These are phyloP conservation scores for Drosophila jambulina DNA, from an alignment of 1,140 invertebrate species.

Conservation along the genomic window DNA sequence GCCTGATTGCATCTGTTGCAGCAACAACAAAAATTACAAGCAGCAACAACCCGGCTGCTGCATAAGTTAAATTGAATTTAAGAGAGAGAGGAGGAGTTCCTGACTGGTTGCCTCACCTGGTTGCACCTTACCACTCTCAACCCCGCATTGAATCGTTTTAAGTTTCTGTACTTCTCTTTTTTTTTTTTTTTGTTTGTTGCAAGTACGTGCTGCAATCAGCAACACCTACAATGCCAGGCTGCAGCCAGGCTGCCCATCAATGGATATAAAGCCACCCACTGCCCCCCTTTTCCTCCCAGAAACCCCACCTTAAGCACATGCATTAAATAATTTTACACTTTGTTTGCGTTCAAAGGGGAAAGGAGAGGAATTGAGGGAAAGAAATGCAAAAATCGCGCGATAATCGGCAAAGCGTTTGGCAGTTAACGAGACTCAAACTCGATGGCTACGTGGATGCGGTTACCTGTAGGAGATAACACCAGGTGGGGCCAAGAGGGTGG, in stretches of 20 bases:
- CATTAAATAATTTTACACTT: conserved; percentile 84
- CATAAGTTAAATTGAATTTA: conserved; percentile 80
- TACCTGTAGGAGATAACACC: conserved; percentile 12
- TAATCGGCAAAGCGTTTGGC: conserved; percentile 77
- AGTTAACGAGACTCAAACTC: conserved; percentile 66
- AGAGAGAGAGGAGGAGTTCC: conserved; percentile 42
- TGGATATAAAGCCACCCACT: conserved; percentile 64
- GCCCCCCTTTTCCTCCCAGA: not conserved
- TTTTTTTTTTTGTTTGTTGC: conserved; percentile 29
- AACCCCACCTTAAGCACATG: conserved; percentile 49
- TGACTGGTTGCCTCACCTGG: conserved; percentile 55
- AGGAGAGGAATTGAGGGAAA: not conserved
- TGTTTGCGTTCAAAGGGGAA: conserved; percentile 57
- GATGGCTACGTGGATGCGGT: conserved; percentile 56
- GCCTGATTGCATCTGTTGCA: conserved; percentile 81
- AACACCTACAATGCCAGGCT: conserved; percentile 70
- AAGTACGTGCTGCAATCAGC: conserved; percentile 80
- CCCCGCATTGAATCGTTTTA: conserved; percentile 20
- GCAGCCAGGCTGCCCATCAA: conserved; percentile 58
- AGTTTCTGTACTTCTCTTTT: conserved; percentile 6
- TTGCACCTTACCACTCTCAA: conserved; percentile 19
- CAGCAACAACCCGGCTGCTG: conserved; percentile 50
- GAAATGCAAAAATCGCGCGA: conserved; percentile 77
- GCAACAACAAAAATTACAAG: conserved; percentile 71
- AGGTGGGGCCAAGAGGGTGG: conserved; percentile 4